These are phyloP conservation scores for Lagodon rhomboides DNA, from an alignment of 2,797 vertebrate genomes.

Conservation along the genomic window DNA sequence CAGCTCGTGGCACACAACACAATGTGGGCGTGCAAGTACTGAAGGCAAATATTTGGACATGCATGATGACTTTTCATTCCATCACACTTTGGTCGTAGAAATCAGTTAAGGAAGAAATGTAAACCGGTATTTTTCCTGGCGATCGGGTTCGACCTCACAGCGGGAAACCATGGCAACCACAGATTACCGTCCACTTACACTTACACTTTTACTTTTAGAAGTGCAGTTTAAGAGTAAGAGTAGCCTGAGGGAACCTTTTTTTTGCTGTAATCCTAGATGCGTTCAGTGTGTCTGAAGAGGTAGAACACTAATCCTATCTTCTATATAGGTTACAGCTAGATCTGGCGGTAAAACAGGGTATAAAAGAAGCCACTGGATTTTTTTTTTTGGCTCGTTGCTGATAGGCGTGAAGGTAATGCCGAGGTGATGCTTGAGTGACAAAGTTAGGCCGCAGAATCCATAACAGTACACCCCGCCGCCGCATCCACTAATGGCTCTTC, in stretches of 20 bases:
- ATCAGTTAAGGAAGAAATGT: background rate
- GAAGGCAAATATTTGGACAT: background rate
- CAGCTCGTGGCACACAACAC: background rate
- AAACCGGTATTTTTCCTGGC: background rate
- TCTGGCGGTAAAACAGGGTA: slow-evolving; percentile 1
- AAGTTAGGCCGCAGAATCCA: slow-evolving; percentile 14
- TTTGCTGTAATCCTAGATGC: background rate
- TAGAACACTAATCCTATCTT: slow-evolving; percentile 5
- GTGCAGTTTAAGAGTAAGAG: background rate
- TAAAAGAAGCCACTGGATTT: slow-evolving; percentile 8
- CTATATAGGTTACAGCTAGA: background rate
- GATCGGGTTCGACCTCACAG: background rate
- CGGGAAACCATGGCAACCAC: slow-evolving; percentile 60
- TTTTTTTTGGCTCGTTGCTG: slow-evolving; percentile 20
- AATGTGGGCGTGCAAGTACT: background rate
- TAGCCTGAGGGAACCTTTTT: background rate
- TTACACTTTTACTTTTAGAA: slow-evolving; percentile 21
- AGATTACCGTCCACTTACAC: slow-evolving; percentile 24
- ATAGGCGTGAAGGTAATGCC: background rate
- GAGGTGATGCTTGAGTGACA: slow-evolving; percentile 12
- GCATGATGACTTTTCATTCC: background rate
- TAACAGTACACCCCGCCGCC: slow-evolving; percentile 6
- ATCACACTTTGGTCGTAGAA: background rate
- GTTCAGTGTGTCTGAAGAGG: slow-evolving; percentile 1
- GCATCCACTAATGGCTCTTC: slow-evolving; percentile 28